Conservation (phyloP, 2,888 invertebrate genomes). For the Argyresthia goedartella region DNA sequence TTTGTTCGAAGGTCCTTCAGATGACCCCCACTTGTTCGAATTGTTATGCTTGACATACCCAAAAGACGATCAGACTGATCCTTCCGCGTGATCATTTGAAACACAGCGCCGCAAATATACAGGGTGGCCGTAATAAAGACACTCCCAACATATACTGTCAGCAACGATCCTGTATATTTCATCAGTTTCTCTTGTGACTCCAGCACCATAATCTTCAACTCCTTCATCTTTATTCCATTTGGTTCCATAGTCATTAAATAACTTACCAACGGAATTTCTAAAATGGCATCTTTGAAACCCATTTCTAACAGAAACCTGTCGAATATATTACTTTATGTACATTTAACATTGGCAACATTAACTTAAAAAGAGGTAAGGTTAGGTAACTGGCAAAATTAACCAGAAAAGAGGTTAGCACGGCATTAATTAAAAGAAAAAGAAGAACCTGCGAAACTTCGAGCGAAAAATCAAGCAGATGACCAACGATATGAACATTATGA, state of each 20-base stretch:
- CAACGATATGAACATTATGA: conserved; percentile 47
- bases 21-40: too few relatives aligned
- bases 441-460: conserved; percentile 31
- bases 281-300: conserved; percentile 35
- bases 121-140: conserved; percentile 38
- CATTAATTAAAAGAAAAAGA: conserved; percentile 14
- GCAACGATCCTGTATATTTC: conserved; percentile 29
- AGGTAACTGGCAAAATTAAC: too few relatives aligned
- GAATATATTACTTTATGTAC: too few relatives aligned
- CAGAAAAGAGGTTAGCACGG: too few relatives aligned
- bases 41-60: conserved; percentile 26
- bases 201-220: conserved; percentile 33
- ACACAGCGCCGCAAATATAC: conserved; percentile 45
- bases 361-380: too few relatives aligned
- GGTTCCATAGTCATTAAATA: conserved; percentile 19
- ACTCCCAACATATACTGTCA: conserved; percentile 34
- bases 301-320: conserved; percentile 23
- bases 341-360: too few relatives aligned
- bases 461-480: conserved; percentile 40
- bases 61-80: conserved; percentile 39
- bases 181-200: conserved; percentile 34
- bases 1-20: too few relatives aligned
- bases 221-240: conserved; percentile 21
- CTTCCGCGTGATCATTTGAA: conserved; percentile 30
- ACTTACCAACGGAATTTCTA: conserved; percentile 40